phyloP scores from a whole-genome alignment of 2,797 vertebrate species.

The Champsocephalus esox region DNA sequence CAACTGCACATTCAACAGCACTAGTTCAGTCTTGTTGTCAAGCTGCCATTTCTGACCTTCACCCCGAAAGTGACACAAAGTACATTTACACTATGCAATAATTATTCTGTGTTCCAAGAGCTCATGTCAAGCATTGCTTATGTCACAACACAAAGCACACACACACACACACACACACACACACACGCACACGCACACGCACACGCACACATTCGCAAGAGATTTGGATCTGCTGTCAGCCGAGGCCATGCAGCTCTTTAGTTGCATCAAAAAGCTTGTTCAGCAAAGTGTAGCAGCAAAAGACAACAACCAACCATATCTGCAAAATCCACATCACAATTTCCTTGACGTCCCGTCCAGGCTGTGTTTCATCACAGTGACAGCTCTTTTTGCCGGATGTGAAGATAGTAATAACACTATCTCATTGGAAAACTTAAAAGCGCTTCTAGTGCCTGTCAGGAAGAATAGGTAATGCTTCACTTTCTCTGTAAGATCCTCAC shows the following conservation, averaged over 20 bases:
- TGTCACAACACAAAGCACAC: conserved; percentile 42
- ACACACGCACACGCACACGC: no score
- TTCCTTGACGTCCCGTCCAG: conserved; percentile 53
- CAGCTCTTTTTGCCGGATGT: conserved; percentile 56
- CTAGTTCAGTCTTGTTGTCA: not conserved
- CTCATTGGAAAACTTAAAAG: conserved; percentile 61
- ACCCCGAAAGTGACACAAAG: conserved; percentile 15
- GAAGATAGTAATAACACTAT: conserved; percentile 60
- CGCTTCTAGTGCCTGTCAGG: conserved; percentile 65
- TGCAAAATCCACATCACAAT: conserved; percentile 64
- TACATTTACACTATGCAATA: conserved; percentile 25
- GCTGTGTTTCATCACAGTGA: conserved; percentile 69
- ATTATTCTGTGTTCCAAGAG: conserved; percentile 40
- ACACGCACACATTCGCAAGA: not conserved
- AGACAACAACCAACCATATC: conserved; percentile 60
- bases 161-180: not conserved
- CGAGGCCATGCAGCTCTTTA: conserved; percentile 43
- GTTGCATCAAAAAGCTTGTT: conserved; percentile 54
- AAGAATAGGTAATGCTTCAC: conserved; percentile 61
- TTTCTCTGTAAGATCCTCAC: conserved; percentile 51
- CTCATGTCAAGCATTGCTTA: conserved; percentile 45
- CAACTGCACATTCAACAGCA: not conserved
- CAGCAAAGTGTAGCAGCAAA: conserved; percentile 66
- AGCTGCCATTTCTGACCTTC: conserved; percentile 14
- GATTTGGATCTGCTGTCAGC: conserved; percentile 48